Conservation (phyloP, 2,888 invertebrate genomes). For the Anthophora plumipes region DNA sequence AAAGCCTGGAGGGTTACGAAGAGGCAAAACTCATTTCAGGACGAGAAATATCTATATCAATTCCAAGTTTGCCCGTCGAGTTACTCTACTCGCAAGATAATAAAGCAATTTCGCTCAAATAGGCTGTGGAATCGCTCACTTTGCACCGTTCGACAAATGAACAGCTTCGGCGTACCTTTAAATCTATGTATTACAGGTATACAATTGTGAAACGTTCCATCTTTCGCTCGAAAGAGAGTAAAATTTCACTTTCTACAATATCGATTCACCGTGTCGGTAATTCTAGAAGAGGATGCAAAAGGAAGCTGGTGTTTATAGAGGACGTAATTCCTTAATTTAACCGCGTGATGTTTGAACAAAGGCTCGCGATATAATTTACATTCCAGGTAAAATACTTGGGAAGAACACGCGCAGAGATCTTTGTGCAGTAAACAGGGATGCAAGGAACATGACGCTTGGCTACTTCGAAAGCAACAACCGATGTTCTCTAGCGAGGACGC, state of each 20-base stretch:
- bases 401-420: slow-evolving; percentile 34
- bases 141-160: slow-evolving; percentile 1
- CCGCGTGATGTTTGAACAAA: slow-evolving; percentile 35
- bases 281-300: background rate
- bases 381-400: slow-evolving; percentile 25
- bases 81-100: slow-evolving; percentile 11
- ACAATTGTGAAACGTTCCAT: too few species aligned
- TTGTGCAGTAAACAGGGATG: slow-evolving; percentile 54
- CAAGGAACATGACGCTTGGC: slow-evolving; percentile 53
- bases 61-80: slow-evolving; percentile 29
- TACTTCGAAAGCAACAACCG: slow-evolving; percentile 68
- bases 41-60: slow-evolving; percentile 59
- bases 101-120: slow-evolving; percentile 14
- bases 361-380: slow-evolving; percentile 52
- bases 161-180: background rate
- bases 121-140: slow-evolving; percentile 4
- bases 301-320: background rate
- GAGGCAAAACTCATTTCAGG: slow-evolving; percentile 59
- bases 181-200: too few species aligned
- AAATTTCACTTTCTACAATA: too few species aligned
- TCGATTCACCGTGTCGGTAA: too few species aligned
- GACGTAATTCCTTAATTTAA: background rate
- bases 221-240: too few species aligned
- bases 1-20: slow-evolving; percentile 57
- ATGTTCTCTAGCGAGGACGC: slow-evolving; percentile 50